Percentiles rank a stretch among this genome's conserved stretches.
Evolutionary conservation across 2,797 vertebrate genomes (phyloP).

Genomic region (Hephaestus fuliginosus): DNA sequence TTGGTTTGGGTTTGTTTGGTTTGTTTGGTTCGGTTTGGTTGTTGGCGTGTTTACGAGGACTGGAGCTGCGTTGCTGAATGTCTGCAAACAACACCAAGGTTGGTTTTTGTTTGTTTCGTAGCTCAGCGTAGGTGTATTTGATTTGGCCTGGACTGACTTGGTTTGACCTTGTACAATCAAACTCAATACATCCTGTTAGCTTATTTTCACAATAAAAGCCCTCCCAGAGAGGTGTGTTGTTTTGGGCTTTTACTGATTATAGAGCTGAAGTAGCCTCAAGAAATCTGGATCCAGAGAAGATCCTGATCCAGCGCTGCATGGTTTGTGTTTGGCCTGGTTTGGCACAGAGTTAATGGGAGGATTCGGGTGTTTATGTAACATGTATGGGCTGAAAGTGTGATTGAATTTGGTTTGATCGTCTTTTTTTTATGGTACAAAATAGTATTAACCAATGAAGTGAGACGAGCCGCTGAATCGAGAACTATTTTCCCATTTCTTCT

Average conservation of each 20-base stretch:
- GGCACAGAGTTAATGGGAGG: neutral
- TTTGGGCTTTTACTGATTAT: neutral
- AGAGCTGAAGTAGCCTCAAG: neutral
- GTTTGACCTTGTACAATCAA: neutral
- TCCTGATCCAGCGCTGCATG: neutral
- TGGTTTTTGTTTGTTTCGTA: too few species aligned
- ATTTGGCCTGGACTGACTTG: too few species aligned
- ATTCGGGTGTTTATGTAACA: neutral
- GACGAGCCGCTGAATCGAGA: too few species aligned
- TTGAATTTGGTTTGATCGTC: neutral
- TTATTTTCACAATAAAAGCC: constrained; percentile 30
- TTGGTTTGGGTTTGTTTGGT: too few species aligned
- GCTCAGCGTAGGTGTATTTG: neutral
- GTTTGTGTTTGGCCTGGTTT: neutral
- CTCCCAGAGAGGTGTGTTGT: neutral
- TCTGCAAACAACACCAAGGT: neutral
- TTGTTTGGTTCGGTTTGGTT: neutral
- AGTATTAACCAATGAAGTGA: neutral
- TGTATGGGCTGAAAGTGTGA: too few species aligned
- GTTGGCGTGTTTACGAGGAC: neutral
- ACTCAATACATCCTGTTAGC: neutral
- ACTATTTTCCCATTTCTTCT: too few species aligned
- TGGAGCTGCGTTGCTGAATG: neutral
- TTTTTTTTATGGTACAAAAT: neutral
- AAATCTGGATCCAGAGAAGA: too few species aligned